Conservation (phyloP, 2,888 invertebrate genomes). For the Molanna angustata region DNA sequence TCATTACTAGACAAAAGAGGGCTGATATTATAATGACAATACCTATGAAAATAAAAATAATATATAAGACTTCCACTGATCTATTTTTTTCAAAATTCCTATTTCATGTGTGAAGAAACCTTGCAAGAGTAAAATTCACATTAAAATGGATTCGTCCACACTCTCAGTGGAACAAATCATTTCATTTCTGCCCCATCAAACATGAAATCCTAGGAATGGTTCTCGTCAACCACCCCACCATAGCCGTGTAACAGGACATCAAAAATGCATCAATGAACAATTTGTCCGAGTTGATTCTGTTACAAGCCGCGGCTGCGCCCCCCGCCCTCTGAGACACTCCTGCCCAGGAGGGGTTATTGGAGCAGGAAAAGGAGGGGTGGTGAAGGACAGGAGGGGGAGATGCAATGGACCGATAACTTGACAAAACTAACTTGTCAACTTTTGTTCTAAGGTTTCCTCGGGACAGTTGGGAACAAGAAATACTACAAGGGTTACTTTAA, state of each 20-base stretch:
- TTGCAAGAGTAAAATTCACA: too few species aligned
- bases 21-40: too few species aligned
- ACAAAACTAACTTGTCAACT: slow-evolving; percentile 14
- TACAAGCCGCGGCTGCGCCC: background rate
- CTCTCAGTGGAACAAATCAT: too few species aligned
- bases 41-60: too few species aligned
- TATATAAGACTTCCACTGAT: too few species aligned
- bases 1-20: too few species aligned
- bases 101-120: too few species aligned
- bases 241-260: slow-evolving; percentile 23
- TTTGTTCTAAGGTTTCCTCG: slow-evolving; percentile 25
- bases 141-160: too few species aligned
- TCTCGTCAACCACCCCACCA: background rate
- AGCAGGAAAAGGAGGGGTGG: too few species aligned
- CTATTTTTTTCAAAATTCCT: too few species aligned
- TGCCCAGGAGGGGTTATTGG: too few species aligned
- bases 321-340: slow-evolving; percentile 1
- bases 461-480: too few species aligned
- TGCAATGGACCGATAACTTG: slow-evolving; percentile 22
- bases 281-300: slow-evolving; percentile 19
- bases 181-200: background rate
- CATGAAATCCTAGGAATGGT: background rate
- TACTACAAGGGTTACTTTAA: background rate
- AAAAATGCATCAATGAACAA: slow-evolving; percentile 23
- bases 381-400: background rate